Evolutionary conservation across 2,113 vertebrate genomes (phyloP).

Genomic region (Lophotis ruficrista): DNA sequence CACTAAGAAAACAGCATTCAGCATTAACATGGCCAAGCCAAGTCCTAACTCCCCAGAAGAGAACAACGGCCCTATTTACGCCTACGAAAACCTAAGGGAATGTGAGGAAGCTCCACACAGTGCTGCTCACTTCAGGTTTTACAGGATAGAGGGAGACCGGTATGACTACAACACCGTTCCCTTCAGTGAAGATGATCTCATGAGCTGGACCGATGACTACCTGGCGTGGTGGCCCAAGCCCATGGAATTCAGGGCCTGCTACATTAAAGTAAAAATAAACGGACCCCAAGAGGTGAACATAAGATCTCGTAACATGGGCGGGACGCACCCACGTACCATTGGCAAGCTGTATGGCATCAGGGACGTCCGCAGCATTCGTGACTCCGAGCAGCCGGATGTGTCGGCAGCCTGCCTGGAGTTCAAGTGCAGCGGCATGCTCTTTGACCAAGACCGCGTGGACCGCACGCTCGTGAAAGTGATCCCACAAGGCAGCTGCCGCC

Average conservation of each 20-base stretch:
- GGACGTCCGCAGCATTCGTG: constrained; percentile 89
- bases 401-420: constrained; percentile 94
- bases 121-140: constrained; percentile 92
- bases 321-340: constrained; percentile 89
- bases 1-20: constrained; percentile 93
- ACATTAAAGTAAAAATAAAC: constrained; percentile 90
- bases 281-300: constrained; percentile 89
- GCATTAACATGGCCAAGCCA: constrained; percentile 93
- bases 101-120: constrained; percentile 91
- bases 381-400: constrained; percentile 75
- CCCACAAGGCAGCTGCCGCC: constrained; percentile 91
- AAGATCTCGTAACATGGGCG: constrained; percentile 95
- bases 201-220: constrained; percentile 98
- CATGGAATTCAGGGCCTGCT: constrained; percentile 96
- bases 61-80: constrained; percentile 90
- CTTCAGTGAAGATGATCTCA: constrained; percentile 94
- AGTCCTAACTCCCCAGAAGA: constrained; percentile 86
- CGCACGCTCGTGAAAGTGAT: constrained; percentile 92
- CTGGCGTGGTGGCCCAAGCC: constrained; percentile 98
- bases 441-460: constrained; percentile 92
- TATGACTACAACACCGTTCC: constrained; percentile 96
- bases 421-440: constrained; percentile 98
- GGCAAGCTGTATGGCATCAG: constrained; percentile 95
- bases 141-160: constrained; percentile 90
- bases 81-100: constrained; percentile 87